Percentiles rank a stretch among this genome's conserved stretches.
These are phyloP conservation scores for Alectura lathami DNA, from an alignment of 2,113 vertebrate species.

Conservation along the genomic window DNA sequence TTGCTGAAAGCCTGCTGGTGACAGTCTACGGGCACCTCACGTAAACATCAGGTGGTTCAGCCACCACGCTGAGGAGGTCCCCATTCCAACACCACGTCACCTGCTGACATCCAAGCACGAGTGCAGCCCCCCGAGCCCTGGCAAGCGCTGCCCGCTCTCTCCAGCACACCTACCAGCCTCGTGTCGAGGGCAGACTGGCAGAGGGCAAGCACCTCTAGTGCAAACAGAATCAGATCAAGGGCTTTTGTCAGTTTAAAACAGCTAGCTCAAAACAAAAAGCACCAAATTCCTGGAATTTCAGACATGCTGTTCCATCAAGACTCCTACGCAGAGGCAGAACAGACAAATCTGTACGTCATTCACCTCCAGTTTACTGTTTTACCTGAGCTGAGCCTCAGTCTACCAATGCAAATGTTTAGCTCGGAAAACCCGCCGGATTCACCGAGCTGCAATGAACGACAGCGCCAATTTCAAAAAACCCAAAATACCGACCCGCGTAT, in stretches of 20 bases:
- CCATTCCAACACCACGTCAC: background rate
- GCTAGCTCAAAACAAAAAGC: background rate
- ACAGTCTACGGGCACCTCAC: background rate
- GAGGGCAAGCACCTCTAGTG: background rate
- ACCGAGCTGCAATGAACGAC: background rate
- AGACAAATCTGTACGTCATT: background rate
- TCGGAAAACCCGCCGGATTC: background rate
- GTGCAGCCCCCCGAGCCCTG: background rate
- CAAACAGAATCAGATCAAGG: background rate
- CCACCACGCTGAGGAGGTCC: background rate
- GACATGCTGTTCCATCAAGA: background rate
- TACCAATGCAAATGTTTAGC: background rate
- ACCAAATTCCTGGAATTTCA: background rate
- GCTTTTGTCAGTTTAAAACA: background rate
- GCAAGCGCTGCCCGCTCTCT: background rate
- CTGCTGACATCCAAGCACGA: background rate
- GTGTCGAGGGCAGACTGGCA: background rate
- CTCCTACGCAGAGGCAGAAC: background rate
- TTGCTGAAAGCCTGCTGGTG: background rate
- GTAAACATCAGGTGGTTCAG: background rate
- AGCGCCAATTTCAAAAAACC: background rate
- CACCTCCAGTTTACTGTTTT: background rate
- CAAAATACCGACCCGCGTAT: background rate
- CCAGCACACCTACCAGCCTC: background rate
- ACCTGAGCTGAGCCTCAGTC: background rate